Base-by-base conservation (phyloP, 2,888 invertebrate genomes). In the Idaea biselata region DNA sequence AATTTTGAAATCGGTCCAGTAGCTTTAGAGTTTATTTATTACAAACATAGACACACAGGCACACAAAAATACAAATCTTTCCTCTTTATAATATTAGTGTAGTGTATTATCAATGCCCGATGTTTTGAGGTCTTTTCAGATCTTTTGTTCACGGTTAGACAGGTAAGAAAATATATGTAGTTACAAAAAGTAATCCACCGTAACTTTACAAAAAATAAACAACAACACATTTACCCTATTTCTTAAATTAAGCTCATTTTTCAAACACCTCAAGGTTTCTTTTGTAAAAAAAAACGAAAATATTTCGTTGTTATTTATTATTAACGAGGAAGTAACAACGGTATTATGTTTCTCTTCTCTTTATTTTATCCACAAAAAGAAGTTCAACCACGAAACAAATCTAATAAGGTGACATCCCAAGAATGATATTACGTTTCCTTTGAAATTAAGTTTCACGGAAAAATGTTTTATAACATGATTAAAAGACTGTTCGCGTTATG, bases 381-480 rank as follows among this genome's bases (percentile, higher is more conserved):
- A 59, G 66, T 64, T 68, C 64, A 54, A 60, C 68, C 66, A 44
- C 44, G 44, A 73, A 75, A 71, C 70, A 77, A 77, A 76, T 75
- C 68, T 71, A 75, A 75, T 77, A 75, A 73, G 72, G 69, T 71
- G 73, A 70, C 67, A 69, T 71, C 64, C 63, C 62, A 62, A 60
- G 66, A 71, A 69, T 68, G 60, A 70, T 67, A 75, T 75, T 72
- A 72, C 72, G 73, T 72, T 73, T 68, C 59, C 60, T 55, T 58
- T 66, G 11, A n/a, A 55, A 55, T 55, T 55, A 17, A 8, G 44
- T 44, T 44, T 14, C 44, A 44, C 8, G 44, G 44, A 44, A 44
- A 44, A 44, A 44, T 44, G 44, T 44, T 44, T 44, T 44, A 44
- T 44, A 44, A 44, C 44, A 44, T 14, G 44, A 44, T 14, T 44